Conservation (phyloP, 2,888 invertebrate genomes). For the Phengaris alcon region DNA sequence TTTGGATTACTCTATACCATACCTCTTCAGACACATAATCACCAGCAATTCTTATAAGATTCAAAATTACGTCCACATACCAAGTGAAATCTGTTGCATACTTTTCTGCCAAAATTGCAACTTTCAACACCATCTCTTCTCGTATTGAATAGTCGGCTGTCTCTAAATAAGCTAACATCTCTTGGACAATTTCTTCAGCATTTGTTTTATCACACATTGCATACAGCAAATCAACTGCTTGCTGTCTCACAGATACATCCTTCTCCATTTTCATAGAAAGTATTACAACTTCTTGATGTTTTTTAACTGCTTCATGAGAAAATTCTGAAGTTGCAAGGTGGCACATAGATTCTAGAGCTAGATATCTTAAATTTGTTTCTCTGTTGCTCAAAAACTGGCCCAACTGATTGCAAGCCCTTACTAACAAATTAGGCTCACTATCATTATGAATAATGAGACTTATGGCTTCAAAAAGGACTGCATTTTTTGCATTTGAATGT, state of each 20-base stretch:
- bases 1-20: conserved; percentile 99
- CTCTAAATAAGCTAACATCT: conserved; percentile 99
- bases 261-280: conserved; percentile 99
- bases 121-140: conserved; percentile 99
- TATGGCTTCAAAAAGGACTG: conserved; percentile 99
- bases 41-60: conserved; percentile 99
- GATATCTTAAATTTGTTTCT: conserved; percentile 98
- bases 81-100: conserved; percentile 99
- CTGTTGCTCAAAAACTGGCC: conserved; percentile 98
- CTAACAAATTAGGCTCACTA: conserved; percentile 96
- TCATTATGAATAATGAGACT: conserved; percentile 99
- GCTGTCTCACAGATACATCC: conserved; percentile 98
- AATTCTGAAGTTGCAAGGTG: conserved; percentile 99
- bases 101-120: conserved; percentile 99
- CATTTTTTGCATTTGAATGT: conserved; percentile 99
- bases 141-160: conserved; percentile 99
- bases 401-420: conserved; percentile 98
- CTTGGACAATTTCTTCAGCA: conserved; percentile 99
- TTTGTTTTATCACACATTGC: conserved; percentile 99
- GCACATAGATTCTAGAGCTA: conserved; percentile 99
- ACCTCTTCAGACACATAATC: conserved; percentile 99
- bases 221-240: conserved; percentile 98
- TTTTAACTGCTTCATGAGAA: conserved; percentile 99
- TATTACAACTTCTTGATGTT: conserved; percentile 99
- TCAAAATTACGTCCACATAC: conserved; percentile 98